A percentile compares a stretch with the other conserved stretches of the same genome.
Evolutionary conservation across 2,113 vertebrate genomes (phyloP).

Genomic region (Acanthisitta chloris): DNA sequence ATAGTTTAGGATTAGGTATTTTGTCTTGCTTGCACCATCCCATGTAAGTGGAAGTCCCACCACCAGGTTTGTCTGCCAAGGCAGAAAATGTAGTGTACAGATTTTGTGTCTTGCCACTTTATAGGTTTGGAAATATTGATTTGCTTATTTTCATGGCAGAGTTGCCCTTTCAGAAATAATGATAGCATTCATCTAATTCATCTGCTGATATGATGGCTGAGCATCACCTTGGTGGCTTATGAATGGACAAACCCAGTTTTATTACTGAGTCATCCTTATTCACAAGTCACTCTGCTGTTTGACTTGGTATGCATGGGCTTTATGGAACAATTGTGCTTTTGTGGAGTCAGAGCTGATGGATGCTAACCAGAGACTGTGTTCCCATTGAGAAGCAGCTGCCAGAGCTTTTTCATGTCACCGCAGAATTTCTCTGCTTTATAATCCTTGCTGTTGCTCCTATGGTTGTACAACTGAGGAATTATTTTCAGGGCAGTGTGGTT

Average conservation of each 20-base stretch:
- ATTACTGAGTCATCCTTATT: not conserved
- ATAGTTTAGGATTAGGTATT: not conserved
- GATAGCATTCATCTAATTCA: not conserved
- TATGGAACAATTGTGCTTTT: not conserved
- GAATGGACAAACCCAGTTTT: not conserved
- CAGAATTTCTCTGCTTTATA: not conserved
- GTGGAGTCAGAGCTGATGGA: not conserved
- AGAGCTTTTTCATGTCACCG: not conserved
- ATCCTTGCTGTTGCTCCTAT: not conserved
- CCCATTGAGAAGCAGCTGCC: not conserved
- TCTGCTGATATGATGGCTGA: not conserved
- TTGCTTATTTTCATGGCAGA: not conserved
- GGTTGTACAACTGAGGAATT: not conserved
- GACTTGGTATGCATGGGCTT: not conserved
- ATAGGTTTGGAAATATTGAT: not conserved
- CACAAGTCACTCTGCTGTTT: not conserved
- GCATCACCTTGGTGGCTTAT: not conserved
- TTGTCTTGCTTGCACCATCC: not conserved
- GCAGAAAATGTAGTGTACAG: not conserved
- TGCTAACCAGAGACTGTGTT: not conserved
- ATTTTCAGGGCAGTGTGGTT: not conserved
- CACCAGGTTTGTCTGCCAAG: not conserved
- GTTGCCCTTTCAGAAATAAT: not conserved
- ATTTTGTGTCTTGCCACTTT: not conserved
- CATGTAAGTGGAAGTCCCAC: not conserved